These are phyloP conservation scores for Drosophila anomelani DNA, from an alignment of 2,888 invertebrate genomes.

Conservation along the genomic window DNA sequence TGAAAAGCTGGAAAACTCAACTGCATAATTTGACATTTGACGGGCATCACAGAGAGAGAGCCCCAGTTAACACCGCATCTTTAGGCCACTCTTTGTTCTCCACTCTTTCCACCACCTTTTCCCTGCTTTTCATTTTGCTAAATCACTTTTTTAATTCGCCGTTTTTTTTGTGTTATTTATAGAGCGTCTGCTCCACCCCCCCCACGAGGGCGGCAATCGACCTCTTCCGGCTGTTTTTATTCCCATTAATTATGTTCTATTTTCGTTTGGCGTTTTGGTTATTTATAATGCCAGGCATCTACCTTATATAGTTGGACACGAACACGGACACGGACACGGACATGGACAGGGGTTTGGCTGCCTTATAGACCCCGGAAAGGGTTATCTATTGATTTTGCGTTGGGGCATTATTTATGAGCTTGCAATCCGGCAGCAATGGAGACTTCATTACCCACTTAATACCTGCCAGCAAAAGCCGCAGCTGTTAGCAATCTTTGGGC, in stretches of 20 bases:
- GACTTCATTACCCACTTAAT: constrained; percentile 40
- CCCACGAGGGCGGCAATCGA: constrained; percentile 14
- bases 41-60: background rate
- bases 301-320: constrained; percentile 26
- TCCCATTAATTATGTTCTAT: constrained; percentile 56
- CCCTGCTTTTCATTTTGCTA: constrained; percentile 10
- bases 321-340: constrained; percentile 9
- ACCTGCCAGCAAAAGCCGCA: constrained; percentile 7
- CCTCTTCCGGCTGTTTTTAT: constrained; percentile 37
- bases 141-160: constrained; percentile 9
- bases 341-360: background rate
- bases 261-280: constrained; percentile 45
- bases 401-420: constrained; percentile 25
- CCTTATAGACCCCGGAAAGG: background rate
- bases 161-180: constrained; percentile 27
- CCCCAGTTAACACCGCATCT: background rate
- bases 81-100: background rate
- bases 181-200: constrained; percentile 4
- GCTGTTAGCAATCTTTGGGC: constrained; percentile 31
- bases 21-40: constrained; percentile 29
- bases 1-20: constrained; percentile 3
- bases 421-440: constrained; percentile 25
- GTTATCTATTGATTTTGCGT: constrained; percentile 34
- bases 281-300: constrained; percentile 39
- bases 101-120: background rate